phyloP scores from a whole-genome alignment of 1,140 invertebrate species.

The Panagrolaimus sp. region DNA sequence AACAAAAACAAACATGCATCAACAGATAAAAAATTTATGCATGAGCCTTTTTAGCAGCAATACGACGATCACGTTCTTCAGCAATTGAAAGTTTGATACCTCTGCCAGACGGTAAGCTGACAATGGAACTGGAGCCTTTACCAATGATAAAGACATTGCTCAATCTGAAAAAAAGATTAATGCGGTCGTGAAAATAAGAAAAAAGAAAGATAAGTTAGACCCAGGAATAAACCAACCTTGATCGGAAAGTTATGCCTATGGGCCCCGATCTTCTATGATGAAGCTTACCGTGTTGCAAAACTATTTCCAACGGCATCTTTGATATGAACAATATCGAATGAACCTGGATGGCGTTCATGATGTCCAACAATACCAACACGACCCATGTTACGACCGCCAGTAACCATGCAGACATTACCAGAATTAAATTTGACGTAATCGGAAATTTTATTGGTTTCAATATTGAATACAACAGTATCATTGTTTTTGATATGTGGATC shows the following conservation, averaged over 20 bases:
- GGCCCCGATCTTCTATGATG: conserved; percentile 49
- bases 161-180: conserved; percentile 66
- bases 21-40: too few species aligned
- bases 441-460: conserved; percentile 85
- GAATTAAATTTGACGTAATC: conserved; percentile 94
- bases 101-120: conserved; percentile 85
- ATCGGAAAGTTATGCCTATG: conserved; percentile 49
- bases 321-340: conserved; percentile 97
- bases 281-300: conserved; percentile 85
- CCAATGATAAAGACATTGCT: conserved; percentile 99
- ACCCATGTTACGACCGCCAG: conserved; percentile 98
- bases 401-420: conserved; percentile 97
- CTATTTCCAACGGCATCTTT: conserved; percentile 91
- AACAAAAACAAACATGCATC: too few species aligned
- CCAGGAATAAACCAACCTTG: conserved; percentile 44
- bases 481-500: conserved; percentile 94
- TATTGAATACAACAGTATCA: conserved; percentile 92
- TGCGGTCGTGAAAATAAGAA: too few species aligned
- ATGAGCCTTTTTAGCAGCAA: conserved; percentile 64
- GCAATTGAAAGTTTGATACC: conserved; percentile 93
- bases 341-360: conserved; percentile 93
- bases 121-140: conserved; percentile 90
- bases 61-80: conserved; percentile 93
- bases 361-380: conserved; percentile 94
- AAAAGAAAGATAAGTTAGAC: too few species aligned